Percentiles rank a stretch among this genome's conserved stretches.
Evolutionary conservation across 2,797 vertebrate species (phyloP).

Genomic region (Sebastes dallii): DNA sequence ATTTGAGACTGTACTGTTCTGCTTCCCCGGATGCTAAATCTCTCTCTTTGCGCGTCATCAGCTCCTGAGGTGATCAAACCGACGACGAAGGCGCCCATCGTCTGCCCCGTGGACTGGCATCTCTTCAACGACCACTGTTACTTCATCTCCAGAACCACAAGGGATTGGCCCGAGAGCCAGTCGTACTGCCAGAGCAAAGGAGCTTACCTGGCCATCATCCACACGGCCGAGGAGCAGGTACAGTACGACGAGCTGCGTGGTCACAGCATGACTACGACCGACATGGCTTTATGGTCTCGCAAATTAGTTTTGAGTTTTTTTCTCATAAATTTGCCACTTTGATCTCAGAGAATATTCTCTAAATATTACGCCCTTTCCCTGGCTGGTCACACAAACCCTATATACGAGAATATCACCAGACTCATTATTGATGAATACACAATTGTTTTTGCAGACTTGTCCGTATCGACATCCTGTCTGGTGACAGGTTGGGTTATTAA

Average conservation of each 20-base stretch:
- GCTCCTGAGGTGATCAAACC: slow-evolving; percentile 10
- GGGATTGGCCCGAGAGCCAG: slow-evolving; percentile 53
- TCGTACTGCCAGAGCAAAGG: slow-evolving; percentile 53
- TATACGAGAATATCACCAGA: background rate
- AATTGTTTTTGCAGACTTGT: background rate
- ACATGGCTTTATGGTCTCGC: too few species aligned
- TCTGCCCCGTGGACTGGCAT: slow-evolving; percentile 62
- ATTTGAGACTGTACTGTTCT: background rate
- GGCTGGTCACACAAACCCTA: too few species aligned
- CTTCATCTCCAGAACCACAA: slow-evolving; percentile 37
- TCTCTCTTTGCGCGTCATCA: background rate
- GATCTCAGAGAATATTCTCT: too few species aligned
- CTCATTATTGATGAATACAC: background rate
- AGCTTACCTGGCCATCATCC: slow-evolving; percentile 78
- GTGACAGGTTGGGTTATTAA: background rate
- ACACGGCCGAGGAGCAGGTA: slow-evolving; percentile 77
- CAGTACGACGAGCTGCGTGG: fast-evolving
- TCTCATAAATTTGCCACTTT: too few species aligned
- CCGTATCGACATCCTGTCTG: background rate
- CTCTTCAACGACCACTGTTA: slow-evolving; percentile 76
- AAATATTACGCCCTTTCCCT: too few species aligned
- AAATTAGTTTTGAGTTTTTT: too few species aligned
- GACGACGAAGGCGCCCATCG: background rate
- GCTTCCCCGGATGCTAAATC: background rate
- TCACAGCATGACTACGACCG: background rate